Evolutionary conservation across 2,888 invertebrate species (phyloP), one percentile per base, ranked within the genome.

Genomic region (Lithophane ornitopus): DNA sequence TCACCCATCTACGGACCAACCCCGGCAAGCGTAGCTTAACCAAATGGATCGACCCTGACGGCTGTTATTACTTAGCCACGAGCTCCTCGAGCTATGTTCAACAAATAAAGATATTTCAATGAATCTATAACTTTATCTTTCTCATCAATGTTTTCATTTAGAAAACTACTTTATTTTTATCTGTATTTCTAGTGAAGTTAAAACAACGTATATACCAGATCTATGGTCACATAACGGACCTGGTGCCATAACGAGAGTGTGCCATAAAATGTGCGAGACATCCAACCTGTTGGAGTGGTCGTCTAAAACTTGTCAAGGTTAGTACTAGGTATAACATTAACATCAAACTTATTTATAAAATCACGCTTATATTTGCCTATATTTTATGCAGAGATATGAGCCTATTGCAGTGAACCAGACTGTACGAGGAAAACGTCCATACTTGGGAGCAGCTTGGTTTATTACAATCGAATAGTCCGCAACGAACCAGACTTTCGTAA

Each of bases 231-330:
- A 97, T 86, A 97, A 97, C 86, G 97, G 97, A 0, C 97, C 97
- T 0, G 97, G 97, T 2, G 98, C 98, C 0, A 97, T 98, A 56
- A 98, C 98, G 0, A 95, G 98, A 65, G 97, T 97, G 1, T 92
- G 98, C 28, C 94, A 95, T 81, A 94, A 94, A 67, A 90, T 97
- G 54, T 98, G 98, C 85, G 70, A 78, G 2, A 88, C 87, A 0
- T 7, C 67, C 3, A 34, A 70, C 8, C 6, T 78, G 19, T 3
- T 3, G 4, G 67, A 87, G 3, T 87, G 87, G 87, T 84, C 86
- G 7, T 59, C 78, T 16, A 73, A 54, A 0, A 86, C 81, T n/a
- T 87, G 87, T 61, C 65, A 82, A 54, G 87, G 87, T 80, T 28
- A 3, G 65, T 77, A 62, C 7, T 46, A 12, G 28, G 2, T 28